Evolutionary conservation across 2,888 invertebrate species (phyloP), one percentile per base, ranked within the genome.

Genomic region (Torymus auratus): DNA sequence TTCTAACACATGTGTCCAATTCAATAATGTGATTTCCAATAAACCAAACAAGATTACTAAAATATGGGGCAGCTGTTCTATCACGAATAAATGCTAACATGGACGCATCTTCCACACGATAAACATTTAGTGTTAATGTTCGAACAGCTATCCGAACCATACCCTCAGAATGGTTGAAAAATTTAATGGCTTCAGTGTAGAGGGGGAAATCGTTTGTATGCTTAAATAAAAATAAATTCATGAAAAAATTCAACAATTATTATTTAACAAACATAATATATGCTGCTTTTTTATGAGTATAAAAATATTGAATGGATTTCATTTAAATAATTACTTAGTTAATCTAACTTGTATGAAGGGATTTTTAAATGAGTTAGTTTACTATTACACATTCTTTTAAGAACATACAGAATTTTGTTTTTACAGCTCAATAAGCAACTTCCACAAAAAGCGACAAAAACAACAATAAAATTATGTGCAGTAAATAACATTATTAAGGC

Each of bases 121-220:
- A 99, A 0, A 99, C 99, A 92, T 99, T 99, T 61, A 99, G 93
- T 0, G 99, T 98, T 83, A 99, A 94, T 13, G 99, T 99, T 81
- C 99, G 93, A 14, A 99, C 99, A 2, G 99, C 99, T 86, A 99
- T 99, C 68, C 99, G 94, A 55, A 99, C 99, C 99, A 99, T 99
- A 56, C 97, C 97, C 92, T 99, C 99, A 0, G 97, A 95, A 91
- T 99, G 99, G 91, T 99, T 99, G 92, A 99, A 99, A 92, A 99
- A 99, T 91, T 99, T 99, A 82, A 99, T 98, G 55, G 99, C 99
- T 92, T 99, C 99, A 2, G 99, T 99, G 90, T 99, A 99, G 17
- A 99, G 92, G 7, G 99, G 99, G 92, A 99, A 99, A 91, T 99
- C 99, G 92, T 99, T 98, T 74, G 99, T 99, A 89, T 98, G 96